Percentiles rank a stretch among this genome's conserved stretches.
phyloP scores from a whole-genome alignment of 2,797 vertebrate species.

The Pachyuromys duprasi region DNA sequence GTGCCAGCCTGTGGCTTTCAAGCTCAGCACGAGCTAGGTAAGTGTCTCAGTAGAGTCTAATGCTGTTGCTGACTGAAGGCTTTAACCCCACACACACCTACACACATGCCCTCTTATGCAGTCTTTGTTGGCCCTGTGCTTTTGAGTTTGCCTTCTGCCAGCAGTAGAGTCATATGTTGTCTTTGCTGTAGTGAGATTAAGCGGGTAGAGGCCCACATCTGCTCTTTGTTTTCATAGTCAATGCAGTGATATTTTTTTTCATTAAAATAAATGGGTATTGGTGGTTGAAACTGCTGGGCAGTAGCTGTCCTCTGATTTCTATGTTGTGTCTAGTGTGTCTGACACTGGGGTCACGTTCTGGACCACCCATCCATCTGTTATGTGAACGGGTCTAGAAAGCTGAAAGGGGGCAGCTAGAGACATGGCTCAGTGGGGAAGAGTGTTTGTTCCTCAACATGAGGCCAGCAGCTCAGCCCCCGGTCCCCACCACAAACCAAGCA shows the following conservation, averaged over 20 bases:
- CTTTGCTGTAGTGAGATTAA: constrained; percentile 84
- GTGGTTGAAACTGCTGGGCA: constrained; percentile 84
- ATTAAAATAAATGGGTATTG: constrained; percentile 87
- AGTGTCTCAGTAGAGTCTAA: constrained; percentile 89
- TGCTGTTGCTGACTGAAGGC: constrained; percentile 88
- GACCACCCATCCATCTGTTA: fast-evolving
- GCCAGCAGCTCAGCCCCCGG: background rate
- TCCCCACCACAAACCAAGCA: background rate
- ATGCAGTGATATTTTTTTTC: constrained; percentile 84
- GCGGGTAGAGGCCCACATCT: constrained; percentile 81
- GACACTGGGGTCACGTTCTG: background rate
- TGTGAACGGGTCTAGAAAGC: background rate
- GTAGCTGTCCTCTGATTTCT: constrained; percentile 84
- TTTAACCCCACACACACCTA: constrained; percentile 71
- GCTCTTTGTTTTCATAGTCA: constrained; percentile 81
- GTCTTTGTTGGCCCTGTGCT: constrained; percentile 86
- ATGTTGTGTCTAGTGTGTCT: constrained; percentile 75
- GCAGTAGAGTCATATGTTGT: constrained; percentile 81
- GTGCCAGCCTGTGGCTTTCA: constrained; percentile 87
- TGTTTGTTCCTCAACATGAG: background rate
- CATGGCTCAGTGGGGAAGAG: background rate
- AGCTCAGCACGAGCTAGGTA: constrained; percentile 85
- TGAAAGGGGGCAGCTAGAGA: background rate
- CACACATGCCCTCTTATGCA: constrained; percentile 86
- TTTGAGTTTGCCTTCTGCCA: constrained; percentile 84